Conservation (phyloP, 2,888 invertebrate species). For the Ischnus inquisitorius region DNA sequence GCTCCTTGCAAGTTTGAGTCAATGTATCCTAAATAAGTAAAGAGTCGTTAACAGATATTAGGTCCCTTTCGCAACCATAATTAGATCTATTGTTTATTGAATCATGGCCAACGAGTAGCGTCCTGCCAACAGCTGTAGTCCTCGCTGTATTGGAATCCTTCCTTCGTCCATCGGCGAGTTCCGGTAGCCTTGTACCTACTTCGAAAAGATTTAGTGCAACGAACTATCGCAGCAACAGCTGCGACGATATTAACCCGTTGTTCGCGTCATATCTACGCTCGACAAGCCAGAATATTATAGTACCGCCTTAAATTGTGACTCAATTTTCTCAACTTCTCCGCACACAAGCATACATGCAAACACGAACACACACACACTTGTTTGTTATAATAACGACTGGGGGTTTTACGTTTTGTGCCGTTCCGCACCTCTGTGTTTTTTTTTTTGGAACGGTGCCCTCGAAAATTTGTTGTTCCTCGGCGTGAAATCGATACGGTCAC, state of each 20-base stretch:
- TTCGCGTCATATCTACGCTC: slow-evolving; percentile 45
- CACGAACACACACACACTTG: not conserved
- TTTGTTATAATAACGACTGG: not conserved
- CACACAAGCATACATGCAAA: not conserved
- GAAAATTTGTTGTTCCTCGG: slow-evolving; percentile 14
- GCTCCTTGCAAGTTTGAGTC: too few relatives aligned
- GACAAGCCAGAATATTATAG: slow-evolving; percentile 31
- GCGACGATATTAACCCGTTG: slow-evolving; percentile 62
- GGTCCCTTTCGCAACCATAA: not conserved
- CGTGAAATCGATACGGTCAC: slow-evolving; percentile 41
- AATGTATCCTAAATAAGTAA: too few relatives aligned
- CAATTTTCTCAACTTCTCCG: slow-evolving; percentile 32
- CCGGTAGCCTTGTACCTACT: slow-evolving; percentile 55
- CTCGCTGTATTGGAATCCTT: slow-evolving; percentile 1
- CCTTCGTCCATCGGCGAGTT: slow-evolving; percentile 7
- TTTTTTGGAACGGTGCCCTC: not conserved
- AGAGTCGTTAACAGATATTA: not conserved
- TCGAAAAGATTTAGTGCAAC: slow-evolving; percentile 73
- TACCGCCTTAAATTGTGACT: slow-evolving; percentile 7
- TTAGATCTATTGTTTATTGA: not conserved
- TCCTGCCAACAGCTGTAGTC: not conserved
- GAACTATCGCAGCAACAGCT: slow-evolving; percentile 77
- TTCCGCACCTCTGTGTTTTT: not conserved
- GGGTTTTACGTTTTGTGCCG: slow-evolving; percentile 4
- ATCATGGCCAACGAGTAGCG: not conserved